phyloP scores from a whole-genome alignment of 2,113 vertebrate genomes.

The Lophotis ruficrista region DNA sequence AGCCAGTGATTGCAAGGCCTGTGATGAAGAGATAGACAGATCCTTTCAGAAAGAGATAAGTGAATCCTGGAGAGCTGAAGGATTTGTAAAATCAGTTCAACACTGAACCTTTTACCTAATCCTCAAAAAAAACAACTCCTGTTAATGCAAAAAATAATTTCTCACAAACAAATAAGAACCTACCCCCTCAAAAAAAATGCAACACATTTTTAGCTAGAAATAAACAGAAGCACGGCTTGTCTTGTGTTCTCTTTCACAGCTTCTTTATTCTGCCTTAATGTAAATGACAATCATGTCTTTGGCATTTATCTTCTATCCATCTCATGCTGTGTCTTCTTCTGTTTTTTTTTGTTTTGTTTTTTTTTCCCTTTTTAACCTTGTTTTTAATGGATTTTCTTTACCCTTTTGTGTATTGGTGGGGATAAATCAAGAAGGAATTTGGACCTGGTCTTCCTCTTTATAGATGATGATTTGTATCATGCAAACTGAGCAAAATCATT shows the following conservation, averaged over 20 bases:
- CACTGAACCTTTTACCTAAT: not conserved
- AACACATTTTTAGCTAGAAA: not conserved
- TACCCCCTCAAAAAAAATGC: not conserved
- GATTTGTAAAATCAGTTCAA: conserved; percentile 7
- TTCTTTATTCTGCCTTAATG: not conserved
- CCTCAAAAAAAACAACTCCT: fast-evolving
- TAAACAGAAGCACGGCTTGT: not conserved
- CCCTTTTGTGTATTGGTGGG: not conserved
- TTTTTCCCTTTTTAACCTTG: not conserved
- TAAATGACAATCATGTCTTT: not conserved
- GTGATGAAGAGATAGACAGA: conserved; percentile 19
- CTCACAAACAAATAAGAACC: not conserved
- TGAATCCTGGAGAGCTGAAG: not conserved
- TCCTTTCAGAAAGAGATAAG: not conserved
- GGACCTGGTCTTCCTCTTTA: not conserved
- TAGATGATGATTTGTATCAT: not conserved
- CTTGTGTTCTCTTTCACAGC: not conserved
- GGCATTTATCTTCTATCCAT: not conserved
- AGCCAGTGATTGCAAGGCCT: not conserved
- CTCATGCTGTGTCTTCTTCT: not conserved
- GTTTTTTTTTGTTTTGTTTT: not conserved
- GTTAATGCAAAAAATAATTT: not conserved
- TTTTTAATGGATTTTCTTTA: conserved; percentile 33
- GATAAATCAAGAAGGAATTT: conserved; percentile 21
- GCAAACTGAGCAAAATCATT: conserved; percentile 17